These are phyloP conservation scores for Drosophila kikkawai DNA, from an alignment of 1,140 invertebrate genomes.

Conservation along the genomic window DNA sequence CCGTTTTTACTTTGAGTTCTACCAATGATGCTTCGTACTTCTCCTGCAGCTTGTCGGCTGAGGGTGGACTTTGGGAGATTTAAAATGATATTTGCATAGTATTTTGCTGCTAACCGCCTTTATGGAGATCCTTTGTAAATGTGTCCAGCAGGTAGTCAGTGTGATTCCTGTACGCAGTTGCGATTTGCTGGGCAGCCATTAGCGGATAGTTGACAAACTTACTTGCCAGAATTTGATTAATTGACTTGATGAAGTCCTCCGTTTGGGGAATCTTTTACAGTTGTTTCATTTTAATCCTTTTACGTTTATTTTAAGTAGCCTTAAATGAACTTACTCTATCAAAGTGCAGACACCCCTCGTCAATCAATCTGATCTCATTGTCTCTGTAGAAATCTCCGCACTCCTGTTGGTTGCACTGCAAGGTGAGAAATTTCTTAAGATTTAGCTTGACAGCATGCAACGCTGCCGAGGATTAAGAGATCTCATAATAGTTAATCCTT, in stretches of 20 bases:
- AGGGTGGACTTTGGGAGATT: too few species aligned
- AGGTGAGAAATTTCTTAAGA: constrained; percentile 11
- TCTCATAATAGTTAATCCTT: rapidly evolving
- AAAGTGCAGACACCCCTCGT: constrained; percentile 37
- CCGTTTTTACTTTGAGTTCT: neutral
- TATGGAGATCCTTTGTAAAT: neutral
- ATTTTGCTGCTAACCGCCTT: constrained; percentile 1
- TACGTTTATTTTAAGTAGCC: neutral
- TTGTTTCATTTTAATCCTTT: too few species aligned
- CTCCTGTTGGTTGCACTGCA: neutral
- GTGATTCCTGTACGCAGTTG: neutral
- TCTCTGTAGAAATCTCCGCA: constrained; percentile 23
- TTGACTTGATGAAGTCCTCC: neutral
- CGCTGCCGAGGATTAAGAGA: neutral
- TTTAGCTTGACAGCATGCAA: constrained; percentile 17
- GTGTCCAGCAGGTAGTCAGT: neutral
- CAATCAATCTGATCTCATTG: constrained; percentile 17
- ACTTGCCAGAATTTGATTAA: neutral
- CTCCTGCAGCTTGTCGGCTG: constrained; percentile 6
- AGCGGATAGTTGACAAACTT: neutral
- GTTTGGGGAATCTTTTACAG: constrained; percentile 8
- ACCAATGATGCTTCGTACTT: neutral
- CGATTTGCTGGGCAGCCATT: neutral
- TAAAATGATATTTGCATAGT: neutral
- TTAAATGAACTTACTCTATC: constrained; percentile 13